Base-by-base conservation (phyloP, 2,797 vertebrate genomes). In the Phrynocephalus guinanensis region DNA sequence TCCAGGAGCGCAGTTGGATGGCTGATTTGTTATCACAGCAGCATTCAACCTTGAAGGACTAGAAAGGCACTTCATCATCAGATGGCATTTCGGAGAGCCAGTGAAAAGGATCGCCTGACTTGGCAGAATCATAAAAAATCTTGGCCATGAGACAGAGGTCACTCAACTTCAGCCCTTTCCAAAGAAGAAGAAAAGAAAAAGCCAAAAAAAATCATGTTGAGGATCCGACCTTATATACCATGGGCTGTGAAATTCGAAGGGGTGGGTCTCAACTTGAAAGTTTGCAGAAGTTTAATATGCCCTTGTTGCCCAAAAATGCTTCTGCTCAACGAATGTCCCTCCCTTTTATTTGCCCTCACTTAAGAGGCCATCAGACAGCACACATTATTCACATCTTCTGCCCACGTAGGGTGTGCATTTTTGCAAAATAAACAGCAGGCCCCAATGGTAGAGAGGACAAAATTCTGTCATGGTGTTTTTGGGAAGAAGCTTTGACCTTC, bases 121-220 rank as follows among this genome's bases (percentile, higher is more conserved):
- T 90, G 78, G 83, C 89, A 82, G 87, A 77, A 76, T 82, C n/a
- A 9, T 63, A 79, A 84, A 81, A 44, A 87, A 84, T 77, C 83
- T 85, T 82, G 89, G 85, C 77, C 72, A 76, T 48, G 10, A 50
- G 70, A 72, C 83, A 90, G 85, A 85, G 82, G 82, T 87, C 73
- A 48, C 86, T 70, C 86, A 75, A 78, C 48, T 85, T 70, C 79
- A 70, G 83, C 50, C 68, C 81, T 80, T 75, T 66, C 22, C 68
- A 18, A 50, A 81, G 33, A 84, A 48, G 78, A 30, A 30, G 33
- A 78, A 28, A 13, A 72, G 70, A 63, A 8, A 3, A 44, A 33
- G 33, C 33, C 33, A 33, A 33, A 33, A 33, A 33, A 18, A n/a
- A 18, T 72, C 24, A 20, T 52, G 76, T 77, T 80, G 5, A 16